Evolutionary conservation across 2,113 vertebrate genomes (phyloP).

Genomic region (Oenanthe melanoleuca): DNA sequence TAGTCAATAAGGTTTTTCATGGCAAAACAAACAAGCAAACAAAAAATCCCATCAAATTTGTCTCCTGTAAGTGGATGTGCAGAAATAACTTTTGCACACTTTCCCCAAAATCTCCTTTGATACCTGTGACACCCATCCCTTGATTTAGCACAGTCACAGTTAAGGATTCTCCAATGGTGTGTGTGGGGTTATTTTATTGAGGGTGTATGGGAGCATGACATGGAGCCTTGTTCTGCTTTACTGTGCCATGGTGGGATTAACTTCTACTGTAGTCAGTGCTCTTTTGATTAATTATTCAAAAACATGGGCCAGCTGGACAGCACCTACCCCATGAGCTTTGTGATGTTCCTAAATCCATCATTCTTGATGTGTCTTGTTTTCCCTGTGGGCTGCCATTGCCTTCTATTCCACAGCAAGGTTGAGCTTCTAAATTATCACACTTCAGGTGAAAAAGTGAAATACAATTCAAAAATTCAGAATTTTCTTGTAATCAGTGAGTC

Average conservation of each 20-base stretch:
- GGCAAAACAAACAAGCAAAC: neutral
- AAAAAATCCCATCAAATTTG: neutral
- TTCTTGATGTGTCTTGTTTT: neutral
- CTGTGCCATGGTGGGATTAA: neutral
- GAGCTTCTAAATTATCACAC: neutral
- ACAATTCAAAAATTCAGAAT: neutral
- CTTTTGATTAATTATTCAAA: constrained; percentile 2
- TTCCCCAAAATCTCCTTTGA: neutral
- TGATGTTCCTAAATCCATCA: neutral
- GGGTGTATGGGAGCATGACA: neutral
- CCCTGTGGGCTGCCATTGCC: neutral
- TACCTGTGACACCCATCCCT: neutral
- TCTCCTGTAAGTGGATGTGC: neutral
- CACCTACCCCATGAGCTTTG: neutral
- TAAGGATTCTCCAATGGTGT: neutral
- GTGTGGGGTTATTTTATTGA: neutral
- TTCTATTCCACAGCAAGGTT: neutral
- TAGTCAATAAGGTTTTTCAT: neutral
- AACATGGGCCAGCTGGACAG: neutral
- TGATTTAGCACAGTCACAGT: neutral
- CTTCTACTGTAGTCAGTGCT: neutral
- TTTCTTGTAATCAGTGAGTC: neutral
- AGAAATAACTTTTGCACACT: neutral
- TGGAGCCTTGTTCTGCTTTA: neutral
- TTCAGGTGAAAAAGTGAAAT: neutral